Percentiles rank a stretch among this genome's conserved stretches.
phyloP scores from a whole-genome alignment of 2,797 vertebrate species.

The Acomys russatus region DNA sequence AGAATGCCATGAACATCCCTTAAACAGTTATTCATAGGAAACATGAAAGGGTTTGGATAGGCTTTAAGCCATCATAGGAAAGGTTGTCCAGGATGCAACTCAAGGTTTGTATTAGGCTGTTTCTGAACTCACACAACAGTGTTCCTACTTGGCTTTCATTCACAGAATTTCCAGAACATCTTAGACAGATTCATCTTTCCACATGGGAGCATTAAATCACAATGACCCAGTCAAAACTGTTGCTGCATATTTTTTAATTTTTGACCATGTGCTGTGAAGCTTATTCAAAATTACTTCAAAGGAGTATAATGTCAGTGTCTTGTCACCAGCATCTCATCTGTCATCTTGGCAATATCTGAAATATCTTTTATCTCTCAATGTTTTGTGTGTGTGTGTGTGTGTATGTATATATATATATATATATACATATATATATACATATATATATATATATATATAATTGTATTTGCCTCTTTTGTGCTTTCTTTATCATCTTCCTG shows the following conservation, averaged over 20 bases:
- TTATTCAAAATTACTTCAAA: constrained; percentile 86
- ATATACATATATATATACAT: constrained; percentile 86
- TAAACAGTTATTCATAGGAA: constrained; percentile 68
- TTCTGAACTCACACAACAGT: constrained; percentile 80
- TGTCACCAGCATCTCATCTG: constrained; percentile 84
- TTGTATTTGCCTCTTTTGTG: constrained; percentile 82
- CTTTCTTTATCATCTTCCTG: constrained; percentile 82
- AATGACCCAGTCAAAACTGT: constrained; percentile 84
- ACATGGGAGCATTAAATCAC: constrained; percentile 83
- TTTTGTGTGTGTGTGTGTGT: too few species aligned
- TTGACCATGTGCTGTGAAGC: constrained; percentile 82
- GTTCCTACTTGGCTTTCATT: constrained; percentile 83
- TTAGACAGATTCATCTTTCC: constrained; percentile 87
- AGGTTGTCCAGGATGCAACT: constrained; percentile 78
- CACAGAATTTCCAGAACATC: constrained; percentile 76
- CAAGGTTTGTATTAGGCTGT: constrained; percentile 75
- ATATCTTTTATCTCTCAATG: constrained; percentile 84
- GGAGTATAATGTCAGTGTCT: constrained; percentile 85
- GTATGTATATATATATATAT: constrained; percentile 86
- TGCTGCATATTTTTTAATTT: constrained; percentile 84
- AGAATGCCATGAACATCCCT: constrained; percentile 54
- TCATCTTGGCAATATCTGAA: constrained; percentile 84
- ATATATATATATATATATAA: constrained; percentile 86
- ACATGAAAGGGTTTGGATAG: background rate
- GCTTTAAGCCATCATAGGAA: constrained; percentile 71